These are phyloP conservation scores for Temnothorax longispinosus DNA, from an alignment of 1,140 invertebrate genomes.

Conservation along the genomic window DNA sequence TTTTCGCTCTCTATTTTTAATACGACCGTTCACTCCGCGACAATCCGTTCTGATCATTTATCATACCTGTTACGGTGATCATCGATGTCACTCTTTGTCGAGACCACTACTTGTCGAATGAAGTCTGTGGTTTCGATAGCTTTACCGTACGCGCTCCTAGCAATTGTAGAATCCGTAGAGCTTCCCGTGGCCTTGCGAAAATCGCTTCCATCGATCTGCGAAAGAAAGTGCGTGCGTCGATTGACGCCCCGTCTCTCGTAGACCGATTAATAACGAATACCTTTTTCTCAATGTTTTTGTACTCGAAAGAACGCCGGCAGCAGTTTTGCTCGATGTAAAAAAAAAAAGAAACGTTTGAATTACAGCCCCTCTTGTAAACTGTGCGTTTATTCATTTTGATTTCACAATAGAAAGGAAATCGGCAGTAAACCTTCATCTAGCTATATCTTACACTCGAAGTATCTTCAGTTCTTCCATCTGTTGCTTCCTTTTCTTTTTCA, in stretches of 20 bases:
- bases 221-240: not conserved
- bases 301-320: conserved; percentile 23
- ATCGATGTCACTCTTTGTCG: not conserved
- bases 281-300: conserved; percentile 29
- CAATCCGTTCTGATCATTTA: not conserved
- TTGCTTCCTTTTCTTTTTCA: not conserved
- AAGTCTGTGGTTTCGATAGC: conserved; percentile 38
- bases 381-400: not conserved
- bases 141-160: not conserved
- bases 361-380: conserved; percentile 34
- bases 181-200: not conserved
- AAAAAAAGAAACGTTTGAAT: conserved; percentile 34
- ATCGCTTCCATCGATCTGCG: not conserved
- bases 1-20: conserved; percentile 85
- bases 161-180: conserved; percentile 11
- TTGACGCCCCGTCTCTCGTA: no score
- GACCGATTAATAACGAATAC: not conserved
- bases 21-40: conserved; percentile 71
- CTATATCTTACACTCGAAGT: not conserved
- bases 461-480: not conserved
- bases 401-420: not conserved
- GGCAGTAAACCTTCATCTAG: not conserved
- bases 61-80: not conserved
- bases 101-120: not conserved
- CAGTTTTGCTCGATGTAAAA: conserved; percentile 48